phyloP scores from a whole-genome alignment of 1,140 invertebrate genomes.

The Maconellicoccus hirsutus region DNA sequence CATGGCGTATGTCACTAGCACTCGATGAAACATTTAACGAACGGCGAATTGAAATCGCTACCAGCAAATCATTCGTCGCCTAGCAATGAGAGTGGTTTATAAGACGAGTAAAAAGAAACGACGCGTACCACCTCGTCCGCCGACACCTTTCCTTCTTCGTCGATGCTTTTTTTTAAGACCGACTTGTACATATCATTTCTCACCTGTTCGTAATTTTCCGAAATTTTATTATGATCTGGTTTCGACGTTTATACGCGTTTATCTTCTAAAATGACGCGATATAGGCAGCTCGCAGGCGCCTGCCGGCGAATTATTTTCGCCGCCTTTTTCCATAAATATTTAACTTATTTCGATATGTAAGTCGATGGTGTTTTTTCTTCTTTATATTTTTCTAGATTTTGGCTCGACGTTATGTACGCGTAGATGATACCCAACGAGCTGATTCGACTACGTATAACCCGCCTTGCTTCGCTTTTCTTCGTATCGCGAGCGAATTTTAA shows the following conservation, averaged over 20 bases:
- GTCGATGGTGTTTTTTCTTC: too few relatives aligned
- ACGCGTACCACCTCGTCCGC: too few relatives aligned
- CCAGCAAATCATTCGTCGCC: neutral
- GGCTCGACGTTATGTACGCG: too few relatives aligned
- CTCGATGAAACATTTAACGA: slow-evolving; percentile 2
- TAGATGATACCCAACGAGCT: too few relatives aligned
- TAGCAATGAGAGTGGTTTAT: neutral
- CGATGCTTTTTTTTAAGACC: neutral
- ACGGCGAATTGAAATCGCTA: slow-evolving; percentile 4
- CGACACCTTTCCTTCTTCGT: too few relatives aligned
- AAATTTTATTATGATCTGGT: neutral
- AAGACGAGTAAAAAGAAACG: neutral
- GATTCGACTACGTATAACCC: too few relatives aligned
- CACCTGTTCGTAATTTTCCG: slow-evolving; percentile 1
- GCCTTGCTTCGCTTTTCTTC: too few relatives aligned
- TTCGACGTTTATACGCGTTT: neutral
- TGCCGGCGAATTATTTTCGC: neutral
- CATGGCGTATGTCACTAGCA: neutral
- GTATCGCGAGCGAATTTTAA: too few relatives aligned
- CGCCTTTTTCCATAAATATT: neutral
- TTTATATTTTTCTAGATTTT: too few relatives aligned
- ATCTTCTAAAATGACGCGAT: neutral
- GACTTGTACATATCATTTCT: slow-evolving; percentile 9
- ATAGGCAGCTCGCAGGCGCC: neutral
- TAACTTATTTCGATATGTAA: neutral